Base-by-base conservation (phyloP, 2,113 vertebrate species). In the Polypterus senegalus region DNA sequence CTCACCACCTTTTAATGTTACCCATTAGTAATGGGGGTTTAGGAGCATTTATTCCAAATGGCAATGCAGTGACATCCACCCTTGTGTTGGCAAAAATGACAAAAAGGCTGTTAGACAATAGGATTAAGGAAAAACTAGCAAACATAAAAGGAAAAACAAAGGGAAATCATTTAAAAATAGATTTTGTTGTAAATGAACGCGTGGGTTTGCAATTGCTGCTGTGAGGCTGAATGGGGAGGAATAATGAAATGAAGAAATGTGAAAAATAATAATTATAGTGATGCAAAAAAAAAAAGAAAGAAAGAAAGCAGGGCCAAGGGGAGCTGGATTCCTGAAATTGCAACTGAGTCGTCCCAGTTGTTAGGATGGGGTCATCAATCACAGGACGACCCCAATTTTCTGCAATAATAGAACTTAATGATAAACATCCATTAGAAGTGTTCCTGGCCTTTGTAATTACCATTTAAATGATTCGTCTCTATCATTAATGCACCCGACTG, bases 401-500 rank as follows among this genome's bases (percentile, higher is more conserved):
- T 69, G 75, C 74, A 49, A 67, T 82, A 81, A 78, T 78, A 72
- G 74, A 66, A 60, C 74, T 69, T 77, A 79, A 73, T 75, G 77
- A 86, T 76, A 79, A 71, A 82, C 80, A 77, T 66, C 71, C 76
- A 82, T 86, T 83, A 83, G 77, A 78, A 52, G 64, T 59, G 70
- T 73, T 75, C 70, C 70, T 67, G 71, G 79, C 73, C 70, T 70
- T 70, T 77, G 79, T 84, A 85, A 87, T 88, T 89, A 86, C 77
- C 5, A 62, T 74, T 76, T 77, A 79, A 77, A 76, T 72, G 74
- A 77, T 70, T 64, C 66, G 65, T 69, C 76, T 70, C 70, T 57
- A 66, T 75, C 65, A 52, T 69, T 71, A 72, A 56, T 73, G 72
- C 71, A 74, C 70, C 79, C 81, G 73, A 62, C 72, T 69, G 68